Base-by-base conservation (phyloP, 2,113 vertebrate genomes). In the Barbus barbus region DNA sequence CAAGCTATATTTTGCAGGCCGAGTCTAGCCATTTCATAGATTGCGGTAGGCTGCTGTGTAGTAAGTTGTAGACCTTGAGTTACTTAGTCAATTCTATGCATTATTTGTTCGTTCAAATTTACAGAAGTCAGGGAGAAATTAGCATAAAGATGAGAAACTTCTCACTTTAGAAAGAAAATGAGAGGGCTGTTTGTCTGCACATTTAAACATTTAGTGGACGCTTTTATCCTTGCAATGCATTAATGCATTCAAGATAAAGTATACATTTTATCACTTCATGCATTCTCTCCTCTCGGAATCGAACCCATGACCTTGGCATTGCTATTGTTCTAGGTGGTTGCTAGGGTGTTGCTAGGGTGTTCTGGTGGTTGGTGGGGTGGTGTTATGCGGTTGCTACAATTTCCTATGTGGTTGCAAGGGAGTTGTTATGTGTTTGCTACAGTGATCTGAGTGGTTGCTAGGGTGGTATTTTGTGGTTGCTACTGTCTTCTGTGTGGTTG, bases 21-120 rank as follows among this genome's bases (percentile, higher is more conserved):
- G 44, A 20, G 82, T 22, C 44, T n/a, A 61, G 84, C 69, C 75
- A 56, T 75, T 85, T 75, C 41, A 74, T 63, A 48, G 75, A 60
- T 74, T 48, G 13, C 61, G 18, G 36, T 84, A 33, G 46, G 18
- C 18, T 41, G 38, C 22, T 46, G 65, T 28, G 36, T 74, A 63
- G 67, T 79, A 44, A 85, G 53, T 85, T 74, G 22, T 44, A 79
- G 26, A 58, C 75, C 46, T 2, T 24, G 44, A 24, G 60, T 61
- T 65, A 80, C 46, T 51, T 22, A 48, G 46, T 51, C 3, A 51
- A 31, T 51, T 75, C 46, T 16, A 28, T 20, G 72, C 72, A 74
- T 48, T 72, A n/a, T 41, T 72, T 28, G 41, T 74, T 48, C 8
- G 44, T 28, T 74, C 12, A 74, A 46, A 74, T 16, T 44, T 74